Base-by-base conservation (phyloP, 2,888 invertebrate genomes). In the Dioctria rufipes region DNA sequence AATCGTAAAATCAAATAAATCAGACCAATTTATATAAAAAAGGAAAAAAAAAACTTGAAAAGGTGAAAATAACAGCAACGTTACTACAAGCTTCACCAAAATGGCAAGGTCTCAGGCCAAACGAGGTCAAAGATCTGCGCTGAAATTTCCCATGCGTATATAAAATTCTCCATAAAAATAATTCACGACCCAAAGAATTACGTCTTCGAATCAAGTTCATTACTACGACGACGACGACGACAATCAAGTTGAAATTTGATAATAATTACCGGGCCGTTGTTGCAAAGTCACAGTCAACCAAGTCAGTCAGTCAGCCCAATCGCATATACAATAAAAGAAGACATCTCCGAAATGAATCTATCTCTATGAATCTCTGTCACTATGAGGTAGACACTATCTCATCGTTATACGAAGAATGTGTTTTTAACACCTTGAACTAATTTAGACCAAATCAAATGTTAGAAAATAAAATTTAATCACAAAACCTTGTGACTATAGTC, bases 351-450 rank as follows among this genome's bases (percentile, higher is more conserved):
- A 49, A 67, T 4, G 13, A 67, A 49, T 67, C 46, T 67, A 43
- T 67, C 67, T 43, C 67, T 46, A 67, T 46, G 25, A 67, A 25
- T 25, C 25, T 25, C 25, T 25, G 25, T 25, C 25, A 25, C 25
- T 25, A 25, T 25, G 25, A 25, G 25, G 25, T 25, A 25, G 43
- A 67, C 4, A 13, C 65, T 8, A 11, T 42, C 75, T 75, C 75
- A 75, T 75, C 75, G 60, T 60, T 60, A 75, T 60, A 60, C 75
- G 25, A 75, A 75, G 75, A 75, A 75, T 75, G 60, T 61, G 75
- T 75, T 71, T 9, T 25, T 25, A 25, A 46, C 71, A 78, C 78
- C 78, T 65, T 78, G 78, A 78, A 78, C 78, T 78, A 46, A 78
- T 78, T 78, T 78, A 49, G 51, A 78, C 78, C 39, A 65, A 39